phyloP scores from a whole-genome alignment of 1,140 invertebrate species.

The Notospermus geniculatus region DNA sequence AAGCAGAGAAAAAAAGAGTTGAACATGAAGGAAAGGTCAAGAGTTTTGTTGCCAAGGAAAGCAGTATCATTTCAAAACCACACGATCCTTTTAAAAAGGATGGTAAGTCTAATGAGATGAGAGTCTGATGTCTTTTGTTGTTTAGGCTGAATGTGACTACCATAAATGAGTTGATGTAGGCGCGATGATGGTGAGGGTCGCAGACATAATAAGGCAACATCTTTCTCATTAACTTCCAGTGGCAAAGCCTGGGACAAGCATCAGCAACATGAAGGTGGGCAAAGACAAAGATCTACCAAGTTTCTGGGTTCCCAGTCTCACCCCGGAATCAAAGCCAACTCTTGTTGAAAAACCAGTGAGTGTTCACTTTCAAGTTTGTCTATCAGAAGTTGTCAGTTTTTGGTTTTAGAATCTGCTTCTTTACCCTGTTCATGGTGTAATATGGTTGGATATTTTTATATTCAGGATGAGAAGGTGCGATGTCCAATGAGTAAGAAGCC shows the following conservation, averaged over 20 bases:
- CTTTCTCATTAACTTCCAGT: too few species aligned
- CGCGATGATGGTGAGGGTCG: too few species aligned
- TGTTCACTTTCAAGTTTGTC: slow-evolving; percentile 24
- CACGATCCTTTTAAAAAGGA: background rate
- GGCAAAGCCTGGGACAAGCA: slow-evolving; percentile 9
- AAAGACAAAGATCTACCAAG: slow-evolving; percentile 79
- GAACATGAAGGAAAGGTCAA: slow-evolving; percentile 11
- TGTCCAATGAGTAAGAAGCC: slow-evolving; percentile 91
- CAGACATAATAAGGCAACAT: too few species aligned
- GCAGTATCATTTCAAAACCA: slow-evolving; percentile 1
- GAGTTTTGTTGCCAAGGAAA: slow-evolving; percentile 12
- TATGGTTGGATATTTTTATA: too few species aligned
- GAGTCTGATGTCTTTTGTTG: too few species aligned
- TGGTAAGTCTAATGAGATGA: background rate
- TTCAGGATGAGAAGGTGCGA: slow-evolving; percentile 74
- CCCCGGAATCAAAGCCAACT: slow-evolving; percentile 62
- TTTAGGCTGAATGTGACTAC: too few species aligned
- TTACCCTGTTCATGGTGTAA: too few species aligned
- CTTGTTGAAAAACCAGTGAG: slow-evolving; percentile 76
- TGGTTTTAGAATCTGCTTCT: too few species aligned
- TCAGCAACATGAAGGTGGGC: slow-evolving; percentile 52
- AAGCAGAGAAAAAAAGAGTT: background rate
- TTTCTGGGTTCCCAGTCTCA: slow-evolving; percentile 95
- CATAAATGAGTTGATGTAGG: too few species aligned
- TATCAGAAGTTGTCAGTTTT: too few species aligned